Evolutionary conservation across 2,113 vertebrate genomes (phyloP), one percentile per base, ranked within the genome.

Genomic region (Meleagris gallopavo): DNA sequence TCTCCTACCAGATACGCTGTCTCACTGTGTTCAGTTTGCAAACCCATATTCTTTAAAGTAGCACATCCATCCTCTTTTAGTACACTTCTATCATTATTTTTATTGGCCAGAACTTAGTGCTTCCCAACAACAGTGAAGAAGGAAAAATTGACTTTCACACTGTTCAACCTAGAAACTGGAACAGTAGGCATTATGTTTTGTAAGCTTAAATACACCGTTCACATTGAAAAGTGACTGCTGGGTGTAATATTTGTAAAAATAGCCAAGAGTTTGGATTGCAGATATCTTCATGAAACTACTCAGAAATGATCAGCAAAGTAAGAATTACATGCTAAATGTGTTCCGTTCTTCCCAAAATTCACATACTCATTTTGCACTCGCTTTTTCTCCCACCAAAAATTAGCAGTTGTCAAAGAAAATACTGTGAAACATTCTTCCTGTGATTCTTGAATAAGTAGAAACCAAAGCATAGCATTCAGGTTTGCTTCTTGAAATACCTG

Each of bases 21-120:
- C 83, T 97, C 29, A 88, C 91, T 14, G 95, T 97, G 21, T 96
- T 98, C 89, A 95, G 84, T 70, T 25, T 98, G 86, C 70, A 87
- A 50, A 92, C 87, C 20, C 38, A 60, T 60, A 96, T 89, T 16
- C 95, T 98, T 64, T 94, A 97, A 93, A 97, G 94, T 73, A 79
- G 67, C 29, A 88, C 70, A 20, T 98, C 97, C 25, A 78, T 96
- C 92, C 83, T 98, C 70, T 95, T 96, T 72, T 93, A 97, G 54
- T 92, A 96, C 41, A 90, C 66, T 74, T 85, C 97, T 14, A 94
- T 97, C 19, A 41, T 97, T 12, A 97, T 95, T 20, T 89, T 93
- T 52, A 77, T 11, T 10, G 96, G 95, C 67, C 83, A 58, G 65
- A 92, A 92, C 75, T 74, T 97, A 83, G 88, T 95, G 60, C 91